Percentiles rank a stretch among this genome's conserved stretches.
Conservation (phyloP, 2,113 vertebrate species). For the Apteryx owenii region DNA sequence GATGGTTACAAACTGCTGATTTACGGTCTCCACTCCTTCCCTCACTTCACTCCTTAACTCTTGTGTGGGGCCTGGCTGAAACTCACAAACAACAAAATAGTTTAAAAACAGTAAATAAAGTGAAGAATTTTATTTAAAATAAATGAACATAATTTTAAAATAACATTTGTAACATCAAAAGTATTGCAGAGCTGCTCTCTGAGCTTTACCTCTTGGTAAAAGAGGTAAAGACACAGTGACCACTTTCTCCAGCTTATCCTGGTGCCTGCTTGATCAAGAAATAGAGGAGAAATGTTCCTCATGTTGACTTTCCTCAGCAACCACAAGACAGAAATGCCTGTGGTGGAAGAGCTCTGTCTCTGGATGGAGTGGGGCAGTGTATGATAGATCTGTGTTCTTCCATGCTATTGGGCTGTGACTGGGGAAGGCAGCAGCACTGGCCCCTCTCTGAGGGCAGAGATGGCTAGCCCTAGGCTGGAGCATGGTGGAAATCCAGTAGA, state of each 20-base stretch:
- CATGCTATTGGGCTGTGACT: accelerated
- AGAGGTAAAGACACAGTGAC: neutral
- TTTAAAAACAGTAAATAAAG: neutral
- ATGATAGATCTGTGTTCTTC: neutral
- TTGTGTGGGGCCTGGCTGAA: neutral
- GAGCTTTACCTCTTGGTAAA: neutral
- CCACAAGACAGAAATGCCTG: neutral
- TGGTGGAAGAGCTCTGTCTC: neutral
- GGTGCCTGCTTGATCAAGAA: neutral
- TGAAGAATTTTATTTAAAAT: neutral
- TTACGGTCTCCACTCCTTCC: neutral
- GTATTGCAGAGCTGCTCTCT: neutral
- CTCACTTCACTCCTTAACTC: accelerated
- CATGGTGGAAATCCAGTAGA: neutral
- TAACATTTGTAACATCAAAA: neutral
- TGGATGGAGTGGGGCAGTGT: neutral
- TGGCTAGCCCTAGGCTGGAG: neutral
- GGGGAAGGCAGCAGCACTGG: neutral
- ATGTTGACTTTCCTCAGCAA: neutral
- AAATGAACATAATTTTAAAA: neutral
- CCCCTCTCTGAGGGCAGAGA: neutral
- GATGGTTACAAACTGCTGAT: no score
- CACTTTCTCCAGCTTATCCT: neutral
- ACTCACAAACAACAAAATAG: neutral
- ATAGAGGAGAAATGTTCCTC: neutral